These are phyloP conservation scores for Drosophila prosaltans DNA, from an alignment of 1,140 invertebrate genomes.

Conservation along the genomic window DNA sequence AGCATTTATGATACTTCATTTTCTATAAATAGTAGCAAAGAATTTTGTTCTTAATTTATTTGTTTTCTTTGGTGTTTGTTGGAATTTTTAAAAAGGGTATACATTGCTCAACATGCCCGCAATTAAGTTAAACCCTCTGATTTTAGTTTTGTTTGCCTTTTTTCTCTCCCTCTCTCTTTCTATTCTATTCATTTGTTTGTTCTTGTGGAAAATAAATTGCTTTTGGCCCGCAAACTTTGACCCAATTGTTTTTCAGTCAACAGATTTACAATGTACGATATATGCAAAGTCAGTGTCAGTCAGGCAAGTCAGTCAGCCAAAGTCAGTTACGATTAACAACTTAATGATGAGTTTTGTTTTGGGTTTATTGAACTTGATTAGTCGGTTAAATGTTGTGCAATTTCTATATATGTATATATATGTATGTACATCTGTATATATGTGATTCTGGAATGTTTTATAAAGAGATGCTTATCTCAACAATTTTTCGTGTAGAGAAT, in stretches of 20 bases:
- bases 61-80: background rate
- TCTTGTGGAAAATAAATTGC: constrained; percentile 37
- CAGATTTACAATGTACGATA: constrained; percentile 19
- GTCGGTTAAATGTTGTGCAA: constrained; percentile 22
- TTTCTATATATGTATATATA: background rate
- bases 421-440: no score
- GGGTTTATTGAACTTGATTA: constrained; percentile 52
- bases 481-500: background rate
- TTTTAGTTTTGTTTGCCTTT: constrained; percentile 10
- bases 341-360: constrained; percentile 25
- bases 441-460: background rate
- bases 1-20: no score
- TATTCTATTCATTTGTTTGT: constrained; percentile 16
- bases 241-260: constrained; percentile 45
- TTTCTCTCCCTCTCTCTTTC: background rate
- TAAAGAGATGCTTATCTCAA: constrained; percentile 1
- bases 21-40: no score
- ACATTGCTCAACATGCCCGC: background rate
- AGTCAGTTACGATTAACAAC: constrained; percentile 30
- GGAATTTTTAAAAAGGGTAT: background rate
- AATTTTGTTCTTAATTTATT: no score
- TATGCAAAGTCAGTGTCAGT: constrained; percentile 51
- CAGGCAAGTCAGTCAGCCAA: constrained; percentile 2
- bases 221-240: constrained; percentile 51
- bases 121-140: background rate